These are phyloP conservation scores for Lagorchestes hirsutus DNA, from an alignment of 2,797 vertebrate species.

Conservation along the genomic window DNA sequence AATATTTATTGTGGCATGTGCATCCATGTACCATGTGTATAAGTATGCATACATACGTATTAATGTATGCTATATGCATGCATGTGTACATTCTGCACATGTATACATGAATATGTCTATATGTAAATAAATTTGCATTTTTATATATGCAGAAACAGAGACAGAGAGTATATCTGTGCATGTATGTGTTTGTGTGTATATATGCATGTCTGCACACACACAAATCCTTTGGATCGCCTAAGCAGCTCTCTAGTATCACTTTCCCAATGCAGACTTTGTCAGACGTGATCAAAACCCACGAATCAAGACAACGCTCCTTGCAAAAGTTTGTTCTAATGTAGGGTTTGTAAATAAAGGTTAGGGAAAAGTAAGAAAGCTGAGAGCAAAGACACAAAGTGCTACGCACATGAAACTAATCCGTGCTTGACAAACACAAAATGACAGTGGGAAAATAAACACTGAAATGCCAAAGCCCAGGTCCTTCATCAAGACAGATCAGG, in stretches of 20 bases:
- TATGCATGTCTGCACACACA: neutral
- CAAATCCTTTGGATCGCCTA: slow-evolving; percentile 39
- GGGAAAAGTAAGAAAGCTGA: slow-evolving; percentile 56
- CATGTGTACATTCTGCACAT: neutral
- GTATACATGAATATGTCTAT: neutral
- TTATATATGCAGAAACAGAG: no score
- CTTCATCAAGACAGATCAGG: slow-evolving; percentile 9
- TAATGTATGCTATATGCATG: neutral
- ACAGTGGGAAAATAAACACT: slow-evolving; percentile 38
- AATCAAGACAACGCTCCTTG: slow-evolving; percentile 65
- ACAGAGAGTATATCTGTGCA: no score
- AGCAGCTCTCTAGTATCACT: slow-evolving; percentile 54
- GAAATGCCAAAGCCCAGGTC: slow-evolving; percentile 28
- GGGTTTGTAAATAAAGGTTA: slow-evolving; percentile 26
- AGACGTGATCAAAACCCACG: slow-evolving; percentile 63
- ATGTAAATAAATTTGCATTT: neutral
- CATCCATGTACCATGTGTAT: no score
- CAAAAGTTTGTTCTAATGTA: slow-evolving; percentile 59
- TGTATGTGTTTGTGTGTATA: neutral
- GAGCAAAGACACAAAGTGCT: slow-evolving; percentile 21
- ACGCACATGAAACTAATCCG: slow-evolving; percentile 56
- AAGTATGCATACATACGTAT: no score
- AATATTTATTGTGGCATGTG: no score
- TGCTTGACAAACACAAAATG: slow-evolving; percentile 65
- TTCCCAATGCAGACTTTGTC: slow-evolving; percentile 59